Conservation (phyloP, 2,797 vertebrate species). For the Mastacembelus armatus region DNA sequence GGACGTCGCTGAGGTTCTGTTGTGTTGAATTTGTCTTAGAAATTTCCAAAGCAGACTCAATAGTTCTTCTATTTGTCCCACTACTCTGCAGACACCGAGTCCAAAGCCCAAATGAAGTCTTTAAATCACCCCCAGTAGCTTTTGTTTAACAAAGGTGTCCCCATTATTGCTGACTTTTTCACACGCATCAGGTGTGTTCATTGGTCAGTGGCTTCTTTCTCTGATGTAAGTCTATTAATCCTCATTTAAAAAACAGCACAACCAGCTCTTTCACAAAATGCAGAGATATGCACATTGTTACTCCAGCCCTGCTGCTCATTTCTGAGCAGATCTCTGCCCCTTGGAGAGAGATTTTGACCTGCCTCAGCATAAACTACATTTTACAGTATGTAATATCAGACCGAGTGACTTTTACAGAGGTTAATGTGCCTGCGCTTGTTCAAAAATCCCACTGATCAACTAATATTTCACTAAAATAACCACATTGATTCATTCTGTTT, state of each 20-base stretch:
- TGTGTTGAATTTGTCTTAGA: background rate
- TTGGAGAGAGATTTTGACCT: constrained; percentile 32
- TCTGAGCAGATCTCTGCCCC: constrained; percentile 37
- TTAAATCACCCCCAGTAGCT: background rate
- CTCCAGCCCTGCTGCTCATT: background rate
- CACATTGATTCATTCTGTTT: background rate
- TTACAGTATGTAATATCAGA: constrained; percentile 23
- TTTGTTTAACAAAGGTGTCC: constrained; percentile 1
- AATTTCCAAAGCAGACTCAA: background rate
- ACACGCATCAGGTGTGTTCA: constrained; percentile 8
- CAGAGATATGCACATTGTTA: constrained; percentile 52
- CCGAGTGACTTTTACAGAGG: background rate
- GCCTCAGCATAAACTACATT: constrained; percentile 48
- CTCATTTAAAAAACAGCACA: constrained; percentile 54
- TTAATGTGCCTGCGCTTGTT: background rate
- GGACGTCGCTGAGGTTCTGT: constrained; percentile 11
- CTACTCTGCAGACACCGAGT: background rate
- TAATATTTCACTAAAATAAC: background rate
- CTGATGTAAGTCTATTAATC: constrained; percentile 53
- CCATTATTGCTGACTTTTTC: background rate
- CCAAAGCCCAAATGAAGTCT: background rate
- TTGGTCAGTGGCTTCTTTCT: constrained; percentile 17
- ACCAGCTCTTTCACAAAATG: constrained; percentile 62
- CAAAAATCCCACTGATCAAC: constrained; percentile 6
- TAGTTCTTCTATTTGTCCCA: background rate